phyloP scores from a whole-genome alignment of 2,888 invertebrate species.

The Dryadula phaetusa region DNA sequence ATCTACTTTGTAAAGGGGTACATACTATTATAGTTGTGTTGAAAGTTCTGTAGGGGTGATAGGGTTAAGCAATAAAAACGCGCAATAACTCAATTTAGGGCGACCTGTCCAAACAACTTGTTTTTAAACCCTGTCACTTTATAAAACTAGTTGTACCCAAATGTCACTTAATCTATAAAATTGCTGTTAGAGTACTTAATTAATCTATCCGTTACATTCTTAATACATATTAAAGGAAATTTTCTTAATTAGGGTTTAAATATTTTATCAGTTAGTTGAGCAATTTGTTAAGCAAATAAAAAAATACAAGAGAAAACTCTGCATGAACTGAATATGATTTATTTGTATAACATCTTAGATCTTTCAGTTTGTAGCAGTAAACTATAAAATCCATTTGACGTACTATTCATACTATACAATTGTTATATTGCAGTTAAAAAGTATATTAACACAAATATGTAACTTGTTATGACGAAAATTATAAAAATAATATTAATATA shows the following conservation, averaged over 20 bases:
- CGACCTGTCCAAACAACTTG: neutral
- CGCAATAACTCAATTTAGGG: conserved; percentile 1
- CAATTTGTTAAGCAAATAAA: too few species aligned
- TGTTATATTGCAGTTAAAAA: too few species aligned
- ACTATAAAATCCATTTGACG: too few species aligned
- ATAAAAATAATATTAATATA: neutral
- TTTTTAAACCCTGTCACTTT: neutral
- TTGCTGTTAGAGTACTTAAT: neutral
- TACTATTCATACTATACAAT: too few species aligned
- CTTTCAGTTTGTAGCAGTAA: too few species aligned
- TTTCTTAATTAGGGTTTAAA: neutral
- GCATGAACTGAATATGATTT: too few species aligned
- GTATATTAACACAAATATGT: neutral
- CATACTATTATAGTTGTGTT: neutral
- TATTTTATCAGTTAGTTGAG: neutral
- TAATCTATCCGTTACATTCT: too few species aligned
- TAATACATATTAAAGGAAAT: neutral
- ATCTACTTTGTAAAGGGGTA: neutral
- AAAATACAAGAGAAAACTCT: too few species aligned
- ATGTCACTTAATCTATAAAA: neutral
- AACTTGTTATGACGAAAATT: too few species aligned
- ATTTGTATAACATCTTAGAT: too few species aligned
- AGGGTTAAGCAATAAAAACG: conserved; percentile 19
- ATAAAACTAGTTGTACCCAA: neutral
- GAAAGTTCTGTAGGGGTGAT: neutral